phyloP scores from a whole-genome alignment of 2,113 vertebrate species.

The Lanius collurio region DNA sequence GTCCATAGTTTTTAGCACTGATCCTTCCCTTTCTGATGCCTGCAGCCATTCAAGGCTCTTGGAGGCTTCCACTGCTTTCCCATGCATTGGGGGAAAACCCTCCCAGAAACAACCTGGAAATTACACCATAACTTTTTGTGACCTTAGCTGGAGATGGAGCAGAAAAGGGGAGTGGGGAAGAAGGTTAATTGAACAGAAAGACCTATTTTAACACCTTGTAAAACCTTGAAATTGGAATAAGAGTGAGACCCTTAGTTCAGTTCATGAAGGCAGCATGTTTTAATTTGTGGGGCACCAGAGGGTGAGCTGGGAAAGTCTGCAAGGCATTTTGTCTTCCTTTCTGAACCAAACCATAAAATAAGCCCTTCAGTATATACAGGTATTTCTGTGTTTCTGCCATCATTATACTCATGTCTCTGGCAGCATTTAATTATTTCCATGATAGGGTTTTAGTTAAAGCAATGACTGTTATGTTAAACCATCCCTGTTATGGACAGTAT shows the following conservation, averaged over 20 bases:
- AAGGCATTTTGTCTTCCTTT: not conserved
- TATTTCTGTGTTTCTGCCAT: not conserved
- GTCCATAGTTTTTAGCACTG: not conserved
- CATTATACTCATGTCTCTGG: not conserved
- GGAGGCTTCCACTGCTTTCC: not conserved
- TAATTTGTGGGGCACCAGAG: not conserved
- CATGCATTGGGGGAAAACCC: fast-evolving
- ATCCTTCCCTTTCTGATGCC: not conserved
- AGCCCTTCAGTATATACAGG: not conserved
- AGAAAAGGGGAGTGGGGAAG: not conserved
- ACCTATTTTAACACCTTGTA: not conserved
- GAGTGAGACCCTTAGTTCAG: not conserved
- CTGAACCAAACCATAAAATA: not conserved
- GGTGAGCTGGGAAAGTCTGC: not conserved
- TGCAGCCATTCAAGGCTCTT: not conserved
- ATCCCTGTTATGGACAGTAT: not conserved
- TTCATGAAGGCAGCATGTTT: fast-evolving
- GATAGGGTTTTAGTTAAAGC: not conserved
- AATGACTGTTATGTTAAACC: not conserved
- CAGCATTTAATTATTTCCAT: not conserved
- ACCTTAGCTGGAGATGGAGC: not conserved
- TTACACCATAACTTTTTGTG: not conserved
- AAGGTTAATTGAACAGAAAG: not conserved
- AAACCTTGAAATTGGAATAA: fast-evolving
- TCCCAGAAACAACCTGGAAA: not conserved